Base-by-base conservation (phyloP, 2,797 vertebrate species). In the Rousettus madagascariensis region DNA sequence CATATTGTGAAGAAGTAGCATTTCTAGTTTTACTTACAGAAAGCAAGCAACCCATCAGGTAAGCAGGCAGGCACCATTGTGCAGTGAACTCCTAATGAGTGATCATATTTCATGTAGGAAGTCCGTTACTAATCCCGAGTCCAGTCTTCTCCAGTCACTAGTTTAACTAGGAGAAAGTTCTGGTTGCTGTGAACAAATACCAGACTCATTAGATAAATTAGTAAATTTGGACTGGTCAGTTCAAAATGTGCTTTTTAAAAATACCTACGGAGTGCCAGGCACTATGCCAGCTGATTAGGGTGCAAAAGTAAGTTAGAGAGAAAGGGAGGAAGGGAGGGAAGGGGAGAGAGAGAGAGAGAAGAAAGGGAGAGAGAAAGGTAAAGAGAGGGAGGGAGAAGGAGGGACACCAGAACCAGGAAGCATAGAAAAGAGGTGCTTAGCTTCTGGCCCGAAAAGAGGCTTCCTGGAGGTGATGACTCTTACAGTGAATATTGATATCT, bases 1-100 rank as follows among this genome's bases (percentile, higher is more conserved):
- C 51, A 30, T 8, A 2, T 5, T 22, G 1, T 26, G 4, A 65
- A 43, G 5, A 30, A n/a, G 11, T 6, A 24, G 6, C 6, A 0
- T 43, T 57, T 38, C 41, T 22, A 10, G 41, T n/a, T 74, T 82
- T 85, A 72, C 19, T 66, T 94, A 46, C 66, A 77, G 41, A 61
- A 65, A 74, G 6, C 22, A 68, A 28, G 66, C 49, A 43, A 33
- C 41, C 57, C 53, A 51, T 38, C 17, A 69, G 51, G 57, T 0
- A 33, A 53, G 43, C 71, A 51, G 12, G 5, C 92, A 66, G 65
- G 19, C 71, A 30, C 28, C 49, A 66, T 12, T 30, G 78, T 26
- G 3, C 20, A 24, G 11, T 71, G 26, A 90, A 41, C 19, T 38
- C 30, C 5, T 41, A 30, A 20, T 19, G 43, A 89, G 36, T 11